A percentile compares a stretch with the other conserved stretches of the same genome.
These are phyloP conservation scores for Augiades crinisus DNA, from an alignment of 2,888 invertebrate genomes.

Conservation along the genomic window DNA sequence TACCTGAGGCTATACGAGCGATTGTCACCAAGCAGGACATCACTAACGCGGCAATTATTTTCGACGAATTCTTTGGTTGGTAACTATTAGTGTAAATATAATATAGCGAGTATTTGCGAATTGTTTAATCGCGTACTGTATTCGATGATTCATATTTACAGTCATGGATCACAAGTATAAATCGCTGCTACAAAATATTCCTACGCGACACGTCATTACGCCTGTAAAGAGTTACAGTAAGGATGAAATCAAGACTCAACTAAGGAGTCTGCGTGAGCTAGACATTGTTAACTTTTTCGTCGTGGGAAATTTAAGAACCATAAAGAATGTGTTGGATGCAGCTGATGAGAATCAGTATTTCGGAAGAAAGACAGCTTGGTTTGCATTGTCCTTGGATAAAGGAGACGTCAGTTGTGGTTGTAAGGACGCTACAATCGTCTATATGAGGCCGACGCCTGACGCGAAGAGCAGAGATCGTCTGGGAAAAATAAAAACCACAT, in stretches of 20 bases:
- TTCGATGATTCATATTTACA: conserved; percentile 54
- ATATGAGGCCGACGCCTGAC: conserved; percentile 87
- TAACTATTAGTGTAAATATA: conserved; percentile 29
- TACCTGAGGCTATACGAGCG: conserved; percentile 91
- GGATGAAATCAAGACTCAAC: conserved; percentile 84
- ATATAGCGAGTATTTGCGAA: conserved; percentile 19
- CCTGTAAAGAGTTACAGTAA: conserved; percentile 81
- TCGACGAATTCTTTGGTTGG: conserved; percentile 92
- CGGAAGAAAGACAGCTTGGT: conserved; percentile 93
- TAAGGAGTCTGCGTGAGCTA: conserved; percentile 87
- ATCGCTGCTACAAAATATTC: conserved; percentile 93
- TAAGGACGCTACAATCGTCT: conserved; percentile 88
- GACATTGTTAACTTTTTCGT: conserved; percentile 96
- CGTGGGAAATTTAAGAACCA: conserved; percentile 86
- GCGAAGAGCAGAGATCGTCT: conserved; percentile 85
- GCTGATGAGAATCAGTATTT: conserved; percentile 89
- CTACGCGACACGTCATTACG: conserved; percentile 93
- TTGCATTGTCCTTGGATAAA: conserved; percentile 89
- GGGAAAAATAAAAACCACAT: conserved; percentile 86
- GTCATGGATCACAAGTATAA: conserved; percentile 98
- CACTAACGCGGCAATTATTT: conserved; percentile 95
- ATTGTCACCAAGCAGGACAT: conserved; percentile 92
- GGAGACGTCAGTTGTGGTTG: conserved; percentile 88
- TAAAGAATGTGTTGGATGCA: conserved; percentile 85
- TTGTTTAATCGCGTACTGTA: conserved; percentile 1